These are phyloP conservation scores for Tachystola acroxantha DNA, from an alignment of 2,888 invertebrate genomes.

Conservation along the genomic window DNA sequence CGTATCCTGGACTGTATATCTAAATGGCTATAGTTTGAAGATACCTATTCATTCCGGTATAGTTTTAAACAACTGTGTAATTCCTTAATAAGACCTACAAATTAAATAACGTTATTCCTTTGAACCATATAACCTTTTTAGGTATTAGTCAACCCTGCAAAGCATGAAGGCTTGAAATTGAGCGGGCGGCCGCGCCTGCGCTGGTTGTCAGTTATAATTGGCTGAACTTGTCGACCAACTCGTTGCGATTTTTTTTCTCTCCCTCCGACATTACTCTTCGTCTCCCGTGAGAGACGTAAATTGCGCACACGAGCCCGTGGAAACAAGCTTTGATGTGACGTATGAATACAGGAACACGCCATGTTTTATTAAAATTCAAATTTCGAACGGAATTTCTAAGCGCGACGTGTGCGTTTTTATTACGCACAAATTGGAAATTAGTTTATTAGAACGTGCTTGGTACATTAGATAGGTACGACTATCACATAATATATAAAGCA, in stretches of 20 bases:
- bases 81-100: too few species aligned
- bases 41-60: too few species aligned
- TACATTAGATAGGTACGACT: too few species aligned
- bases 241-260: slow-evolving; percentile 62
- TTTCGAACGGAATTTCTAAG: slow-evolving; percentile 49
- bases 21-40: too few species aligned
- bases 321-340: slow-evolving; percentile 70
- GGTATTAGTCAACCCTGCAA: slow-evolving; percentile 1
- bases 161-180: slow-evolving; percentile 57
- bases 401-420: slow-evolving; percentile 24
- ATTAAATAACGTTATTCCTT: too few species aligned
- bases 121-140: too few species aligned
- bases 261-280: slow-evolving; percentile 72
- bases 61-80: too few species aligned
- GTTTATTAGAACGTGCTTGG: too few species aligned
- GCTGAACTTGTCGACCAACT: slow-evolving; percentile 73
- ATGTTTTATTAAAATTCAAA: slow-evolving; percentile 68
- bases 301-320: slow-evolving; percentile 60
- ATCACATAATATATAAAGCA: too few species aligned
- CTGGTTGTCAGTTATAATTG: slow-evolving; percentile 77
- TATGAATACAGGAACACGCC: slow-evolving; percentile 64
- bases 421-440: slow-evolving; percentile 15
- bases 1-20: too few species aligned
- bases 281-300: slow-evolving; percentile 74
- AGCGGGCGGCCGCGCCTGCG: slow-evolving; percentile 60